phyloP scores from a whole-genome alignment of 2,888 invertebrate genomes.

The Oeneis ivallda region DNA sequence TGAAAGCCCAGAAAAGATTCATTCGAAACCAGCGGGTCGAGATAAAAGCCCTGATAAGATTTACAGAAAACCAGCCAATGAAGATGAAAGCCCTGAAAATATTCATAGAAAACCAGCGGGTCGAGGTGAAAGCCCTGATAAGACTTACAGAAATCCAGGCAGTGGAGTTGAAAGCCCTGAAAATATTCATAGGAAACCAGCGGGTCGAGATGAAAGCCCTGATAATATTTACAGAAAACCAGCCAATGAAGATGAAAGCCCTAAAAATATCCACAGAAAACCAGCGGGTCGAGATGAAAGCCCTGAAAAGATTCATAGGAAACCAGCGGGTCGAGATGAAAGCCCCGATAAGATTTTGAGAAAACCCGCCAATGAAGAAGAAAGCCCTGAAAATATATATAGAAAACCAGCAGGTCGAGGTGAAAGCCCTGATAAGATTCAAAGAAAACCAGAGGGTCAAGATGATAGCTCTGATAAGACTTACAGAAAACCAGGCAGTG shows the following conservation, averaged over 20 bases:
- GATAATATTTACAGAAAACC: neutral
- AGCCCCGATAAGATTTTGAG: neutral
- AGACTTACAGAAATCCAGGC: neutral
- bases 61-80: neutral
- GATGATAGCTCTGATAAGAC: conserved; percentile 1
- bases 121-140: neutral
- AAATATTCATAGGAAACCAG: neutral
- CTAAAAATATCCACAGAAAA: neutral
- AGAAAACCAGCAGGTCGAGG: neutral
- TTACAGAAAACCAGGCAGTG: neutral
- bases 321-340: neutral
- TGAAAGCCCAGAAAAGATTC: neutral
- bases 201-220: neutral
- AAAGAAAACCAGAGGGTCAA: neutral
- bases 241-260: neutral
- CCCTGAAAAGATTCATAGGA: neutral
- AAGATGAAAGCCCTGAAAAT: neutral
- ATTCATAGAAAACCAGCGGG: neutral
- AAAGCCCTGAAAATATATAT: neutral
- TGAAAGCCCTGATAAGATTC: neutral
- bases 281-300: neutral
- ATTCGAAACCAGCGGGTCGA: neutral
- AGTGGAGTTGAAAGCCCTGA: neutral
- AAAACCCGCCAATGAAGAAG: neutral
- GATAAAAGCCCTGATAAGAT: neutral